Percentiles rank a stretch among this genome's conserved stretches.
Conservation (phyloP, 2,888 invertebrate species). For the Caradrina clavipalpis region DNA sequence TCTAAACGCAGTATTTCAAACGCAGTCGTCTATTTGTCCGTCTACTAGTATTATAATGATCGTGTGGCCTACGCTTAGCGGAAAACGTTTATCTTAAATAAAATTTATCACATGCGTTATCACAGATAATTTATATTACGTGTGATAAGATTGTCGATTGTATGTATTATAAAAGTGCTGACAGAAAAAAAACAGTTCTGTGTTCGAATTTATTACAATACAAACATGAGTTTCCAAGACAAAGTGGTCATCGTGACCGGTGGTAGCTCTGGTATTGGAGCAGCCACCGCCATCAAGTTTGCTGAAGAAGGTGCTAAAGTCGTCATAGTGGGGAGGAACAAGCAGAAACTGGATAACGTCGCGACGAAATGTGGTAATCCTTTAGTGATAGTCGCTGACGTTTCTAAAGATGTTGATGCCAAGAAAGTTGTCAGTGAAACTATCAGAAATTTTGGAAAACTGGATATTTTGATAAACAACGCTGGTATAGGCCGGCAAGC, state of each 20-base stretch:
- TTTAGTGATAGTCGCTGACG: conserved; percentile 15
- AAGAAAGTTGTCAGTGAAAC: conserved; percentile 23
- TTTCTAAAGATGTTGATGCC: conserved; percentile 16
- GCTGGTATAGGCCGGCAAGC: background rate
- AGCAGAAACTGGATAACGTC: conserved; percentile 47
- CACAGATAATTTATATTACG: background rate
- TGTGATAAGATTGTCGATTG: conserved; percentile 8
- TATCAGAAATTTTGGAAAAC: conserved; percentile 2
- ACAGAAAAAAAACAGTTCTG: background rate
- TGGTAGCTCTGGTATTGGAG: conserved; percentile 66
- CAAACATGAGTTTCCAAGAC: conserved; percentile 61
- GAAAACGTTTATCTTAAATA: conserved; percentile 2
- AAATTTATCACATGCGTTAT: background rate
- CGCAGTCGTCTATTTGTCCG: too few species aligned
- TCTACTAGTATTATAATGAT: background rate
- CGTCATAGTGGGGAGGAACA: conserved; percentile 56
- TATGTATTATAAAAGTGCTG: background rate
- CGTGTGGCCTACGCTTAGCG: background rate
- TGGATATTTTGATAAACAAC: conserved; percentile 19
- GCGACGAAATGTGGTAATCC: conserved; percentile 28
- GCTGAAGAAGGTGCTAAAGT: conserved; percentile 59
- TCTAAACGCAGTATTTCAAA: too few species aligned
- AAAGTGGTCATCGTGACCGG: conserved; percentile 67
- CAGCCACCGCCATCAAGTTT: conserved; percentile 51
- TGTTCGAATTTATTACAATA: background rate